Base-by-base conservation (phyloP, 2,888 invertebrate genomes). In the Melieria omissa region DNA sequence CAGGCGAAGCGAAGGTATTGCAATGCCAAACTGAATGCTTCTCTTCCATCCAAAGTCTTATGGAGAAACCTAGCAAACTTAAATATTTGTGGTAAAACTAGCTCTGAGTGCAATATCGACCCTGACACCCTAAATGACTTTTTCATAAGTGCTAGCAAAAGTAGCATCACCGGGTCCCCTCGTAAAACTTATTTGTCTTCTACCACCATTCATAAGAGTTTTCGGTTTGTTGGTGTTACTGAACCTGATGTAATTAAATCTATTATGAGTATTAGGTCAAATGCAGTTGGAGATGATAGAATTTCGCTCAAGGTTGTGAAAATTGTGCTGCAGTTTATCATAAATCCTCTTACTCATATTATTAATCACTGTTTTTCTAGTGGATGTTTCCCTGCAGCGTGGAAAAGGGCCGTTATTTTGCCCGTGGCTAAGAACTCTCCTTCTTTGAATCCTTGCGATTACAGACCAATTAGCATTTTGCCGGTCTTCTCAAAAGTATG, bases 81-180 rank as follows among this genome's bases (percentile, higher is more conserved):
- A 12, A 29, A 14, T 9, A 8, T 60, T 5, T 44, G 44, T 60
- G 42, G 60, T 10, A 41, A 42, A 10, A 60, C 41, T 41, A 42
- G 44, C 10, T 10, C 10, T 41, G 16, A 60, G 44, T 60, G 60
- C 42, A 12, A 60, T 8, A 60, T 60, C 44, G 41, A 60, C 60
- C 41, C 42, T 42, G 60, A 61, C 12, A 29, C n/a, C 8, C 9
- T 16, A 79, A 29, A 29, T 29, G 29, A 29, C 29, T 29, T 29
- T 29, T 29, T 29, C 29, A 29, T 29, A 29, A 29, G 29, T 29
- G 29, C 29, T 29, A 29, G 29, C 29, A 29, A 29, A 29, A 29
- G 29, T 29, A 29, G 29, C 29, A 29, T 29, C 29, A 29, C 29
- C 29, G 29, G 29, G 29, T 29, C 29, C 29, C 29, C 29, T 29